Base-by-base conservation (phyloP, 2,797 vertebrate species). In the Hylomyscus alleni region DNA sequence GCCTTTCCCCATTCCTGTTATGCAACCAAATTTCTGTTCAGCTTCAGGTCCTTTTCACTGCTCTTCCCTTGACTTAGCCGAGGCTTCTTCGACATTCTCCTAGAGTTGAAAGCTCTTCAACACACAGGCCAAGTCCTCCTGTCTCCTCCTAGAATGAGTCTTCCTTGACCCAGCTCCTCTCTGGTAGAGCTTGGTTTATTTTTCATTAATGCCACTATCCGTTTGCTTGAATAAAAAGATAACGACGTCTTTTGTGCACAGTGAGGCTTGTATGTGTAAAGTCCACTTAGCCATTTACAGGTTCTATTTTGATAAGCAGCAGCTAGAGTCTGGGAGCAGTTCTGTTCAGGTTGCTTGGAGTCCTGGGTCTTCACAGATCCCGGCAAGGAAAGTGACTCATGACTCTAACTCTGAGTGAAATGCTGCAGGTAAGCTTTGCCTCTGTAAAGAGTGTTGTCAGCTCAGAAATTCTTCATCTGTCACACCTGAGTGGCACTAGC, bases 21-120 rank as follows among this genome's bases (percentile, higher is more conserved):
- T 37, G 76, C 14, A 80, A 37, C 14, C 54, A 75, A 54, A 22
- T 89, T 89, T 76, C 40, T 85, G 76, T 91, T 69, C 47, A n/a
- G 94, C 76, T 26, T 40, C n/a, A 58, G 76, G 87, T n/a, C n/a
- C 58, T 93, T 94, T 95, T 89, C 44, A 65, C 40, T 80, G 62
- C 84, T 89, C 10, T 87, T 92, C 83, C 50, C 60, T 40, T 73
- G 87, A 31, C 37, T 60, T 90, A 40, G 67, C 34, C 85, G 58
- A 96, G 81, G 44, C 62, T 80, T 82, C 34, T 91, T 78, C 78
- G 0, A 52, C 37, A 77, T 58, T 86, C 34, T 93, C 58, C 12
- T 65, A 17, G 29, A 44, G 60, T 1, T 73, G 78, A 87, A 96
- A 87, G 29, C 4, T 77, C 96, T 50, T 89, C 22, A 72, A 76